phyloP scores from a whole-genome alignment of 2,113 vertebrate genomes.

The Oryzias melastigma region DNA sequence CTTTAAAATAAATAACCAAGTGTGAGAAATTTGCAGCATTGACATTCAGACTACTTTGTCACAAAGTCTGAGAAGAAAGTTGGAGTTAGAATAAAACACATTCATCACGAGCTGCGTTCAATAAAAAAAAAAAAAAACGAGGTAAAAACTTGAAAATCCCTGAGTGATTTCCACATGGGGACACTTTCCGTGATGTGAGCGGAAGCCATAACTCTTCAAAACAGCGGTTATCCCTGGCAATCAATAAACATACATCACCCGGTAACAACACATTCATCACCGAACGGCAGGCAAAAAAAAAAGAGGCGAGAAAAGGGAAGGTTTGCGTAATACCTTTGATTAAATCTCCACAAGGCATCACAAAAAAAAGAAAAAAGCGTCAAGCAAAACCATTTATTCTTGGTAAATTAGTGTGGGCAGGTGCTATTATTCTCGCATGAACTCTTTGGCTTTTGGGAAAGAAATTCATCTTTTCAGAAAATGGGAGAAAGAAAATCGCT shows the following conservation, averaged over 20 bases:
- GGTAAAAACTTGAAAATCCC: constrained; percentile 73
- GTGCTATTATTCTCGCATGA: constrained; percentile 66
- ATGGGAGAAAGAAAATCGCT: constrained; percentile 45
- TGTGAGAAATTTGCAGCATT: constrained; percentile 1
- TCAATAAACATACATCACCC: constrained; percentile 84
- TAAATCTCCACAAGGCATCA: constrained; percentile 77
- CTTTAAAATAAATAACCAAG: neutral
- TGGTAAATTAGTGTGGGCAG: constrained; percentile 56
- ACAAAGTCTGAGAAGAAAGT: constrained; percentile 46
- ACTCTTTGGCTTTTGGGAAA: constrained; percentile 48
- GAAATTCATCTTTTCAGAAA: constrained; percentile 62
- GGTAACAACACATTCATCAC: constrained; percentile 85
- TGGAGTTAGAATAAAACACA: constrained; percentile 37
- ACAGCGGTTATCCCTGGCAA: constrained; percentile 79
- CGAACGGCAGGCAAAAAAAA: constrained; percentile 52
- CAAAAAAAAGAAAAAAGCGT: constrained; percentile 67
- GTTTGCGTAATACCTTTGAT: constrained; percentile 78
- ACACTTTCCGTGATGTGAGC: constrained; percentile 66
- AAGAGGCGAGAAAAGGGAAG: constrained; percentile 53
- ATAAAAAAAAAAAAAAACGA: constrained; percentile 59
- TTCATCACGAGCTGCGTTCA: constrained; percentile 48
- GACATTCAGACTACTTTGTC: constrained; percentile 44
- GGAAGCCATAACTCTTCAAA: constrained; percentile 86
- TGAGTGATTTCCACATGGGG: constrained; percentile 78
- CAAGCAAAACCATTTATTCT: constrained; percentile 63